Base-by-base conservation (phyloP, 1,140 invertebrate genomes). In the Metopolophium dirhodum region DNA sequence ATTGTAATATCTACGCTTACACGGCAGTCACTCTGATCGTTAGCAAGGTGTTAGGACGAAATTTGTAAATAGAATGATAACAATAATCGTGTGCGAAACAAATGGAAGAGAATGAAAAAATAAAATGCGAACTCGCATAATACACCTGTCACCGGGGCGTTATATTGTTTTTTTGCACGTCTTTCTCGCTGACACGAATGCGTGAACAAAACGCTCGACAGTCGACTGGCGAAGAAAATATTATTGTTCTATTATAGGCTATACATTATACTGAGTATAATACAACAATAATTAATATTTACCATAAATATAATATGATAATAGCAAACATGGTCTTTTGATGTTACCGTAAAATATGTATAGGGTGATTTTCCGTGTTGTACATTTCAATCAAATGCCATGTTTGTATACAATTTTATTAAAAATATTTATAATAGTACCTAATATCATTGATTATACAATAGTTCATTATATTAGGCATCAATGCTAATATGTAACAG, bases 21-120 rank as follows among this genome's bases (percentile, higher is more conserved):
- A 68, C 30, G 61, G 30, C 18, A 4, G 30, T 20, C 86, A n/a
- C 22, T 35, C 86, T 14, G 26, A 30, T 20, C 30, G 30, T 30
- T 4, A 77, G 20, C 90, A 35, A 77, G 90, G 90, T 91, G 90
- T 91, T 68, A 91, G 47, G 77, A 91, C 18, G 41, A 11, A 26
- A 49, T 91, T 91, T 45, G 20, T 77, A 20, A 35, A 77, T 37
- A 83, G 18, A 22, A 83, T 83, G 8, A 82, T 83, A 35, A 87
- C n/a, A 7, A 49, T 2, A 91, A 49, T 47, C 20, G 90, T 82
- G 61, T 91, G 90, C 45, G 7, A 37, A 83, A 77, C 30, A n/a
- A 77, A n/a, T n/a, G 30, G 11, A 68, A 68, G 4, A 18, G 61
- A n/a, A 61, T 22, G n/a, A 37, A 77, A 91, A 45, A 77, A 91